phyloP scores from a whole-genome alignment of 2,113 vertebrate species.

The Pangasianodon hypophthalmus region DNA sequence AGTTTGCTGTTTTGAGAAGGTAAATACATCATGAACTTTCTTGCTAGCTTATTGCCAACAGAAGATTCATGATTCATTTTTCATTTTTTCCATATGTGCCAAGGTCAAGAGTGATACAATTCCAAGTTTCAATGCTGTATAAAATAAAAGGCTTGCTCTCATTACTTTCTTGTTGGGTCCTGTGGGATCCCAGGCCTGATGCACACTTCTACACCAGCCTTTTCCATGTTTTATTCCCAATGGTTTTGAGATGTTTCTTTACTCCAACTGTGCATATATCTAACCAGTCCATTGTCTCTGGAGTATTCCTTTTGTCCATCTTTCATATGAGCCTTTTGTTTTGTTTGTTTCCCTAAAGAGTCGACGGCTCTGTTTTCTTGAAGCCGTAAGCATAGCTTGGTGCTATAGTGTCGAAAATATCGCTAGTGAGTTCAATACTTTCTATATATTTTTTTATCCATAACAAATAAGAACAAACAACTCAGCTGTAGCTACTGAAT shows the following conservation, averaged over 20 bases:
- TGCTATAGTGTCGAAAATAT: neutral
- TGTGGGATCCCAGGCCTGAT: neutral
- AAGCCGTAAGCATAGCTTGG: neutral
- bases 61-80: too few species aligned
- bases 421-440: neutral
- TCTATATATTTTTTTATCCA: neutral
- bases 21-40: neutral
- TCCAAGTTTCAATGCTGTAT: neutral
- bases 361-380: neutral
- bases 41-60: neutral
- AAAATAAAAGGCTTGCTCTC: neutral
- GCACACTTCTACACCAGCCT: neutral
- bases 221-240: neutral
- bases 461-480: neutral
- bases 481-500: neutral
- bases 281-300: neutral
- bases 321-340: neutral
- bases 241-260: neutral
- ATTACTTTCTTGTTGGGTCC: neutral
- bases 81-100: neutral
- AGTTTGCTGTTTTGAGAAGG: neutral
- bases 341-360: neutral
- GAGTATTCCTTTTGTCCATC: neutral
- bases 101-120: neutral
- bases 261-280: neutral